A percentile compares a stretch with the other conserved stretches of the same genome.
These are phyloP conservation scores for Rallus crepitans DNA, from an alignment of 2,797 vertebrate genomes.

Conservation along the genomic window DNA sequence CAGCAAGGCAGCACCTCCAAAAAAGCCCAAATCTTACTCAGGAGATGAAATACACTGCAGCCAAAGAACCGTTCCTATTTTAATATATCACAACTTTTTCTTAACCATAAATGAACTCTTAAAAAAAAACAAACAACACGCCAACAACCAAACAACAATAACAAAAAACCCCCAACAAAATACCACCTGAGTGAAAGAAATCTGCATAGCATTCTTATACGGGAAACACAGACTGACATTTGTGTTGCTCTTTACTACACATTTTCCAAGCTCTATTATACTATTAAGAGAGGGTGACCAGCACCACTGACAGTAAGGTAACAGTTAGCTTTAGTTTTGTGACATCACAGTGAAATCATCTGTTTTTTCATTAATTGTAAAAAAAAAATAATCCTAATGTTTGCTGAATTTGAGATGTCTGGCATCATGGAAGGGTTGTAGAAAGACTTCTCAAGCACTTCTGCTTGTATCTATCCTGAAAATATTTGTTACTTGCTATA, in stretches of 20 bases:
- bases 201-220: neutral
- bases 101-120: neutral
- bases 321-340: neutral
- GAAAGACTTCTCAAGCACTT: neutral
- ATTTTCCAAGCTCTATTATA: neutral
- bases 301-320: neutral
- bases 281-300: neutral
- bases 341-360: neutral
- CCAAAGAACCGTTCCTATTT: neutral
- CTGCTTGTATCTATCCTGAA: neutral
- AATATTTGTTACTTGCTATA: neutral
- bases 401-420: neutral
- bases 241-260: neutral
- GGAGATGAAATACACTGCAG: neutral
- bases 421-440: neutral
- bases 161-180: neutral
- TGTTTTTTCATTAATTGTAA: neutral
- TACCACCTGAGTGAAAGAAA: neutral
- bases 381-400: neutral
- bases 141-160: too few relatives aligned
- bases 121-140: neutral
- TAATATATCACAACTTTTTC: neutral
- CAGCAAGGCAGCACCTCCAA: neutral
- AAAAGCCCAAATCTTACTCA: neutral
- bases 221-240: neutral